Evolutionary conservation across 1,140 invertebrate genomes (phyloP), one percentile per base, ranked within the genome.

Genomic region (Zaprionus gabonicus): DNA sequence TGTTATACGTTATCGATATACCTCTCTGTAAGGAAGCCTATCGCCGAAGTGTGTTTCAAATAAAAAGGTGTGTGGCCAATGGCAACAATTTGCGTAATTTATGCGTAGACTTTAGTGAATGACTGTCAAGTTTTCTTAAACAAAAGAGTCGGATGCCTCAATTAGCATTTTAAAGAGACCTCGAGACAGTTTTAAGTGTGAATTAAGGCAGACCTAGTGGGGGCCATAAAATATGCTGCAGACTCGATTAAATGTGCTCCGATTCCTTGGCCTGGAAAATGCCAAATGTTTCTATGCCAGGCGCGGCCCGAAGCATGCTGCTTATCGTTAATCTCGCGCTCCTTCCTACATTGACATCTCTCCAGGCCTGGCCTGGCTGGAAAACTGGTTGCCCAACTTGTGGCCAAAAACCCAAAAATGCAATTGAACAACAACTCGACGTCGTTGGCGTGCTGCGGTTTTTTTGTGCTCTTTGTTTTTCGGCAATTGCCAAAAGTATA

Each of bases 311-410:
- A 20, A 51, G 46, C 46, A 13, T 6, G 46, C 46, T 34, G 31
- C 9, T 34, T 34, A 34, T 34, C 31, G 31, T 34, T 51, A 25
- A 51, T 25, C 28, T 27, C 7, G n/a, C n/a, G 44, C 68, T 75
- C 44, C 68, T 55, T 71, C 41, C 51, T 60, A 34, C 44, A 44
- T 65, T 71, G 68, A 76, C 73, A 76, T 71, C 53, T 71, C 51
- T 71, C 20, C 46, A 51, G 68, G 44, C 34, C 51, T 76, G 68
- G 68, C 67, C 10, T 10, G 31, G 31, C 31, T 34, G 31, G 31
- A 44, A 71, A 76, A 76, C 73, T 55, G 73, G 73, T 76, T 76
- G 68, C 68, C 13, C 73, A 76, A 65, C 68, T 71, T 25, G 25
- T 75, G 12, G 44, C 60, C 44, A 65, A 65, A 66, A 46, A 53